Conservation (phyloP, 2,113 vertebrate genomes). For the Leucosticte australis region DNA sequence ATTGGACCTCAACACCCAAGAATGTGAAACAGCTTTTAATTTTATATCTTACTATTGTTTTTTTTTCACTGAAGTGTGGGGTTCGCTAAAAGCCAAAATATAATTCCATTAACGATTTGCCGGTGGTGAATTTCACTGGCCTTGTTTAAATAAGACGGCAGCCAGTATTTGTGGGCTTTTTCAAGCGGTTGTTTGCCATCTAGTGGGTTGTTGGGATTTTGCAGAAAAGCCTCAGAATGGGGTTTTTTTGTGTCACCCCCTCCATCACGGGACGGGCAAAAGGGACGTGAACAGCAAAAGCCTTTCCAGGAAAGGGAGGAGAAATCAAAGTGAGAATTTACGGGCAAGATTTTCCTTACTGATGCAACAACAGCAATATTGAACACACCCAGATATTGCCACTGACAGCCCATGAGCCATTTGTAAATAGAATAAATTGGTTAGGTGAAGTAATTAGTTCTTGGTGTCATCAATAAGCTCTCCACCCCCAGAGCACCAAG, state of each 20-base stretch:
- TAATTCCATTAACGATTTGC: neutral
- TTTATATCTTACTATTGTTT: fast-evolving
- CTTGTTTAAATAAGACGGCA: fast-evolving
- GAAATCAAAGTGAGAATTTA: neutral
- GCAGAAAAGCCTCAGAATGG: neutral
- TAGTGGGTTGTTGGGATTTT: neutral
- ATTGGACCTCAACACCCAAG: fast-evolving
- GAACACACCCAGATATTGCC: neutral
- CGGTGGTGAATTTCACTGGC: neutral
- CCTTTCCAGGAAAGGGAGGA: neutral
- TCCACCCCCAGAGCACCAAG: neutral
- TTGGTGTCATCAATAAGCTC: neutral
- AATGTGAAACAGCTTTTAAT: neutral
- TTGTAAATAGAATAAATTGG: neutral
- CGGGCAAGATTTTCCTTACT: neutral
- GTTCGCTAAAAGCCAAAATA: neutral
- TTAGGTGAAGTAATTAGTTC: neutral
- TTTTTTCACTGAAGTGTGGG: fast-evolving
- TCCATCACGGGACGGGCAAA: fast-evolving
- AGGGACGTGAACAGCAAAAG: neutral
- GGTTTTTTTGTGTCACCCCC: neutral
- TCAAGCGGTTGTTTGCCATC: constrained; percentile 12
- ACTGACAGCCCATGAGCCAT: fast-evolving
- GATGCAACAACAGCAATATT: neutral
- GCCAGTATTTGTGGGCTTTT: fast-evolving